Evolutionary conservation across 1,140 invertebrate species (phyloP), one percentile per base, ranked within the genome.

Genomic region (Dolichoris vasculosae): DNA sequence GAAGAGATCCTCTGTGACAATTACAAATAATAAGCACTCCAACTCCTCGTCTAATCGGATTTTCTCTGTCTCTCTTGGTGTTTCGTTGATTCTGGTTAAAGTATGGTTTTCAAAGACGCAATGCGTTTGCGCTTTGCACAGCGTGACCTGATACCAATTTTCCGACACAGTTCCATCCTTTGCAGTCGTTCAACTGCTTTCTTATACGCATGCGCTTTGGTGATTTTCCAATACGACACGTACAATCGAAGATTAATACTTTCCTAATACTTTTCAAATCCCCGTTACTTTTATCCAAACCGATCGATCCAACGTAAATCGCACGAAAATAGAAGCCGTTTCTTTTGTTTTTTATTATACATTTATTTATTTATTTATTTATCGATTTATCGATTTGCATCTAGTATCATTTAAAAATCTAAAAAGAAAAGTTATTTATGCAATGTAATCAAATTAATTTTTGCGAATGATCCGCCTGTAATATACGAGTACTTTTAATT

Each of bases 71-170:
- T 38, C 23, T 73, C 71, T 76, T 23, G 35, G 9, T 23, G n/a
- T 48, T 76, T 48, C 26, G 35, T 40, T 43, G 30, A 20, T n/a
- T n/a, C n/a, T n/a, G n/a, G n/a, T n/a, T n/a, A n/a, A 8, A 73
- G 35, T 38, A 9, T 26, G 1, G 20, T 15, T 76, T 76, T 76
- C 17, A 76, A 76, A 76, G 73, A 32, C 73, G 73, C 73, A 76
- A 46, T 76, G 73, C 73, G 30, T 76, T 26, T 76, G 73, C 73
- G 43, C 73, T 15, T 26, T 38, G n/a, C 55, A 26, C 23, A 59
- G 17, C 51, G 51, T 26, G 9, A 73, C 40, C 17, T 20, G 32
- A 69, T 38, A 69, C 35, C 30, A 69, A 69, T 35, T 69, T n/a
- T 69, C 64, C 64, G 17, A 69, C 63, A 30, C 1, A 35, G 6